Percentiles rank a stretch among this genome's conserved stretches.
Evolutionary conservation across 2,888 invertebrate genomes (phyloP).

Genomic region (Ormyrus rosae): DNA sequence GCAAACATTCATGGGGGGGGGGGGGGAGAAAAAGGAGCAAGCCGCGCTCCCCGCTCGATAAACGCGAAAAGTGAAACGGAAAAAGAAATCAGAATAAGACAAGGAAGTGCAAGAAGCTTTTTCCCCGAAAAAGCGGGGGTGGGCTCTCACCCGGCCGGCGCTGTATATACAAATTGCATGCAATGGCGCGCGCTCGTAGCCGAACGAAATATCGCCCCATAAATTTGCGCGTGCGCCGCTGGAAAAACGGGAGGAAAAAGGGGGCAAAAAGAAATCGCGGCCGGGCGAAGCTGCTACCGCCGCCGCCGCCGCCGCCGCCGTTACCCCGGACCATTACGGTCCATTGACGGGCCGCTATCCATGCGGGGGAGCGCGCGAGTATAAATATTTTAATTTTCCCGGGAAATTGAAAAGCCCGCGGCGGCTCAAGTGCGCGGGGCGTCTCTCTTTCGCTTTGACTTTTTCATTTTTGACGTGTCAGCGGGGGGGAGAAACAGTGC

Average conservation of each 20-base stretch:
- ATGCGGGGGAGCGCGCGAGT: slow-evolving; percentile 18
- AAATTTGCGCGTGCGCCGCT: slow-evolving; percentile 25
- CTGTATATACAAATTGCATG: slow-evolving; percentile 17
- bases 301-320: too few species aligned
- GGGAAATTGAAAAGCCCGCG: slow-evolving; percentile 56
- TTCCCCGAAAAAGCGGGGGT: not conserved
- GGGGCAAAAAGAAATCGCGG: too few species aligned
- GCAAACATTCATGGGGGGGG: slow-evolving; percentile 22
- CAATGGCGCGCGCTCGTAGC: not conserved
- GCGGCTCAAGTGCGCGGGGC: slow-evolving; percentile 1
- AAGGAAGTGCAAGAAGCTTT: not conserved
- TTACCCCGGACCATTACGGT: slow-evolving; percentile 4
- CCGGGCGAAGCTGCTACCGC: too few species aligned
- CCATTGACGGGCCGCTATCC: slow-evolving; percentile 48
- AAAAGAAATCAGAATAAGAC: slow-evolving; percentile 21
- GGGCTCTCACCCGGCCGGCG: not conserved
- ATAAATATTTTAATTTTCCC: slow-evolving; percentile 59
- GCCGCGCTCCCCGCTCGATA: not conserved
- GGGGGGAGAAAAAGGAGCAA: not conserved
- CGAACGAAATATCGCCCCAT: slow-evolving; percentile 38
- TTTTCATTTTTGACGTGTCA: slow-evolving; percentile 31
- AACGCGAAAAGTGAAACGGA: slow-evolving; percentile 23
- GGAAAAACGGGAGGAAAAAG: not conserved
- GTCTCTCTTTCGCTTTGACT: not conserved
- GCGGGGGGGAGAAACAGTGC: not conserved